phyloP scores from a whole-genome alignment of 2,797 vertebrate genomes.

The Okamejei kenojei region DNA sequence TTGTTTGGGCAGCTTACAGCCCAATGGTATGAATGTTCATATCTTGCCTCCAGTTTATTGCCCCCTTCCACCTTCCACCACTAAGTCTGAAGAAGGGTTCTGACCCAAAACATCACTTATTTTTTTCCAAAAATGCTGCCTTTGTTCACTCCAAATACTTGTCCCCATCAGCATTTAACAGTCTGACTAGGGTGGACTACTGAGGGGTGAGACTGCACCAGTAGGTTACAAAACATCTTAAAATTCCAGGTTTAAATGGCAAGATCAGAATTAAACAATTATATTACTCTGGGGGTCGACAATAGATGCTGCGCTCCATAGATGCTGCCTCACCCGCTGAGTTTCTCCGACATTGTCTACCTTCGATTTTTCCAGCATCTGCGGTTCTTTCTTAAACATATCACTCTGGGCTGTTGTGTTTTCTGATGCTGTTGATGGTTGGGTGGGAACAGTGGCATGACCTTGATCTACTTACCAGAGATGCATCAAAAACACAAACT shows the following conservation, averaged over 20 bases:
- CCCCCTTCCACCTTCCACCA: too few species aligned
- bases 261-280: not conserved
- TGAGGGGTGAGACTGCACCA: not conserved
- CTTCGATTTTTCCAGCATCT: too few species aligned
- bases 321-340: too few species aligned
- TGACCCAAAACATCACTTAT: too few species aligned
- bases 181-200: not conserved
- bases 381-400: too few species aligned
- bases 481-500: not conserved
- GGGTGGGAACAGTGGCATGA: not conserved
- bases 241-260: not conserved
- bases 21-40: too few species aligned
- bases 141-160: not conserved
- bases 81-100: too few species aligned
- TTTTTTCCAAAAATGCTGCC: too few species aligned
- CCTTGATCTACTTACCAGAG: slow-evolving; percentile 24
- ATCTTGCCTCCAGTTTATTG: too few species aligned
- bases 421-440: not conserved
- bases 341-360: too few species aligned
- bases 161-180: not conserved
- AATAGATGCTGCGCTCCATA: too few species aligned
- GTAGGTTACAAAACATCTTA: not conserved
- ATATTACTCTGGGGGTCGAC: not conserved
- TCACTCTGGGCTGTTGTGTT: not conserved
- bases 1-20: too few species aligned